phyloP scores from a whole-genome alignment of 2,797 vertebrate species.

The Prunella strophiata region DNA sequence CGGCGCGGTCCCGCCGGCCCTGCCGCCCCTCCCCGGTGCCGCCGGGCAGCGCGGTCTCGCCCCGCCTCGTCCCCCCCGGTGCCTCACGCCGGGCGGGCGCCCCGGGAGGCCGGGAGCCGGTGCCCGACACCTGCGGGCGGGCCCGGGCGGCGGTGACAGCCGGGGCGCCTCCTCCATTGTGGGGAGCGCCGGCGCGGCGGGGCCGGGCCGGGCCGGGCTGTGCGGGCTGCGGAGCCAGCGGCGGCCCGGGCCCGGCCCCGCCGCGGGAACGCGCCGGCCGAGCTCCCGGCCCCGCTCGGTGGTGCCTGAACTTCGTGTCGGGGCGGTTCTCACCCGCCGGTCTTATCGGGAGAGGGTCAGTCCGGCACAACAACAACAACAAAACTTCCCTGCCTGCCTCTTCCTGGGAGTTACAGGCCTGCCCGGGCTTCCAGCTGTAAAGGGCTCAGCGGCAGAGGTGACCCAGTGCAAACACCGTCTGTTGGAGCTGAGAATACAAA shows the following conservation, averaged over 20 bases:
- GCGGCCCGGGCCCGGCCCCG: not conserved
- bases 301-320: not conserved
- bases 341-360: not conserved
- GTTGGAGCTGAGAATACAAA: not conserved
- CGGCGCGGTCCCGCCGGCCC: not conserved
- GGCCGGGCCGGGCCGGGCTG: not conserved
- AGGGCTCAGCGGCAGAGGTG: not conserved
- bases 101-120: not conserved
- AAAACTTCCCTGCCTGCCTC: not conserved
- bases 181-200: not conserved
- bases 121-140: not conserved
- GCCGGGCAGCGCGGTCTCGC: not conserved
- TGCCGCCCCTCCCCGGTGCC: not conserved
- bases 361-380: not conserved
- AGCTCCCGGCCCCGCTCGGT: not conserved
- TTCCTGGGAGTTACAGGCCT: slow-evolving; percentile 22
- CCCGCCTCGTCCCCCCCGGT: not conserved
- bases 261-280: accelerated
- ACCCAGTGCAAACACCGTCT: not conserved
- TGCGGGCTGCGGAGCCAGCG: not conserved
- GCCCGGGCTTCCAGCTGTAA: not conserved
- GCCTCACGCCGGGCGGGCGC: not conserved
- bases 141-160: not conserved
- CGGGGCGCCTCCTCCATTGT: not conserved
- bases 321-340: not conserved